These are phyloP conservation scores for Megastigmus dorsalis DNA, from an alignment of 2,888 invertebrate species.

Conservation along the genomic window DNA sequence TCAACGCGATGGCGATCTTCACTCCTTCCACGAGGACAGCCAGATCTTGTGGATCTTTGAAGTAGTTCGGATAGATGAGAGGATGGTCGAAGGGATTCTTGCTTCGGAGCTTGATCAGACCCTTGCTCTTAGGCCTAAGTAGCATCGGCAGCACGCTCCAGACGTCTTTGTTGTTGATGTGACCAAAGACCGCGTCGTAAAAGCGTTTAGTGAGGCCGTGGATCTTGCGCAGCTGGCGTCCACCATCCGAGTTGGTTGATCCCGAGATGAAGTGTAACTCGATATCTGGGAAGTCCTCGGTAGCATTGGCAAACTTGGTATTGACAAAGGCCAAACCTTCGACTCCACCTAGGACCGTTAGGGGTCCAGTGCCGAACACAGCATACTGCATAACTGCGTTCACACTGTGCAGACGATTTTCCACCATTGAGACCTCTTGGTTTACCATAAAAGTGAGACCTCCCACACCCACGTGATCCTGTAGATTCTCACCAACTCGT, in stretches of 20 bases:
- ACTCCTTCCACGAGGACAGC: slow-evolving; percentile 89
- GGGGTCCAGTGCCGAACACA: slow-evolving; percentile 86
- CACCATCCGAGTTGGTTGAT: slow-evolving; percentile 90
- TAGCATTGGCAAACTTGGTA: slow-evolving; percentile 87
- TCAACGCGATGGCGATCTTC: slow-evolving; percentile 88
- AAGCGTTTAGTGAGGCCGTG: slow-evolving; percentile 86
- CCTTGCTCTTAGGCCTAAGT: slow-evolving; percentile 88
- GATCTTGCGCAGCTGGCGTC: slow-evolving; percentile 86
- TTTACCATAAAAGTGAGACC: slow-evolving; percentile 89
- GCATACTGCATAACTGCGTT: slow-evolving; percentile 90
- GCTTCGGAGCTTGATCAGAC: slow-evolving; percentile 87
- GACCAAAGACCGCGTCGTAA: slow-evolving; percentile 84
- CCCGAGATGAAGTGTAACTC: slow-evolving; percentile 93
- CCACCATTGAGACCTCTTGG: slow-evolving; percentile 85
- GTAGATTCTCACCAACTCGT: slow-evolving; percentile 89
- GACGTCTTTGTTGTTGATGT: slow-evolving; percentile 85
- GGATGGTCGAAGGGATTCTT: slow-evolving; percentile 92
- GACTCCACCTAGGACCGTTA: slow-evolving; percentile 91
- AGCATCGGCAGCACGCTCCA: slow-evolving; percentile 91
- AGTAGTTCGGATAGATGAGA: slow-evolving; percentile 93
- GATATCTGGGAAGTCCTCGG: slow-evolving; percentile 90
- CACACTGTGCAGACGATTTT: slow-evolving; percentile 85
- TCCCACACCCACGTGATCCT: slow-evolving; percentile 92
- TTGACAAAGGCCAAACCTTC: slow-evolving; percentile 93
- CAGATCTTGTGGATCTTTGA: slow-evolving; percentile 86